Base-by-base conservation (phyloP, 2,113 vertebrate genomes). In the Mirza zaza region DNA sequence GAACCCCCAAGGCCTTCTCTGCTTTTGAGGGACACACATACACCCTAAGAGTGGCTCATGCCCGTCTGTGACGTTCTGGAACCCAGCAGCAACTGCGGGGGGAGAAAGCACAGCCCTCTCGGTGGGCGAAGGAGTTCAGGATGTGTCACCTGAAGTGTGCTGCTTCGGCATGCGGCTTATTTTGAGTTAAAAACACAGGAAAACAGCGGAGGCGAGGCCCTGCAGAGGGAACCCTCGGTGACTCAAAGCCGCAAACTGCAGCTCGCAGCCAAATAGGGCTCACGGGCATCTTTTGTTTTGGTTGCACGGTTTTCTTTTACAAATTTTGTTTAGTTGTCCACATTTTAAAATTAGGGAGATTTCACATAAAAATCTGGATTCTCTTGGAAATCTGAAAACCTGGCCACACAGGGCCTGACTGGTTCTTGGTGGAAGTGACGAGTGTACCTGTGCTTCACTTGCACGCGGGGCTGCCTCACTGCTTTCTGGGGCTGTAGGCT, bases 51-150 rank as follows among this genome's bases (percentile, higher is more conserved):
- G 14, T 32, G 14, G 14, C 68, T 57, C 3, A 10, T 0, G 25
- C 57, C 77, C 2, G 0, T 1, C 2, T 39, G 12, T 25, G 34
- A 25, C 4, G 11, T 25, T 52, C 25, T 13, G 85, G 20, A 12
- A 48, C 39, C 29, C 50, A 7, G 39, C 0, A 1, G 17, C 1
- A 3, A 39, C 14, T 10, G 0, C 1, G 6, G 13, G 39, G 11
- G n/a, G 25, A 82, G 52, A 39, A 17, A 50, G 42, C 0, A 6
- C 42, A 27, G 36, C 55, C 52, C 63, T 55, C 12, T 14, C 2
- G 18, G 21, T n/a, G 63, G 42, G 23, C 3, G 36, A 8, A 18
- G 32, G 32, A 45, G 23, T 73, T 73, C 32, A 50, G 21, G 34
- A 23, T 1, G 17, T 8, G 27, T 17, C 75, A 34, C 61, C 6